phyloP scores from a whole-genome alignment of 2,113 vertebrate genomes.

The Amia ocellicauda region DNA sequence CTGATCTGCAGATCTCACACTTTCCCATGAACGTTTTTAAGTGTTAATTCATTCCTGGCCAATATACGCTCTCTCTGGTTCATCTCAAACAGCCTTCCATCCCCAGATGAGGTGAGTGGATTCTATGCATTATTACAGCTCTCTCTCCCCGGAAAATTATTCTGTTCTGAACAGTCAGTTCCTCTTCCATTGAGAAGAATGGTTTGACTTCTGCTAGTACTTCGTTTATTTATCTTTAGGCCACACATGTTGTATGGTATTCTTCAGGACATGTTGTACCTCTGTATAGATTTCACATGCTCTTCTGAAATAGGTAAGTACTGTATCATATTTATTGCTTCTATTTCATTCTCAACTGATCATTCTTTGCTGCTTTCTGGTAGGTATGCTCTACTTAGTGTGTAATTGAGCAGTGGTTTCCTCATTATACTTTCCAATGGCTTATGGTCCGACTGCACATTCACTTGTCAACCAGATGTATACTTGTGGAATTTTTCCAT shows the following conservation, averaged over 20 bases:
- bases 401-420: slow-evolving; percentile 15
- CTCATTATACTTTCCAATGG: not conserved
- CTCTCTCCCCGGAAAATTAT: slow-evolving; percentile 24
- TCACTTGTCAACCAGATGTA: not conserved
- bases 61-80: slow-evolving; percentile 22
- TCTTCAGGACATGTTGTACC: slow-evolving; percentile 1
- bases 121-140: slow-evolving; percentile 13
- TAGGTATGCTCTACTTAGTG: not conserved
- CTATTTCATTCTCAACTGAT: slow-evolving; percentile 16
- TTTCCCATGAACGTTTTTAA: slow-evolving; percentile 23
- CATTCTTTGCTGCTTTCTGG: slow-evolving; percentile 24
- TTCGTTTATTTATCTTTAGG: slow-evolving; percentile 12
- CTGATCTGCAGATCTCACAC: slow-evolving; percentile 23
- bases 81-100: slow-evolving; percentile 22
- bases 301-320: slow-evolving; percentile 22
- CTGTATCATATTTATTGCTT: slow-evolving; percentile 23
- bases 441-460: slow-evolving; percentile 8
- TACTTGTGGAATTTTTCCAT: slow-evolving; percentile 9
- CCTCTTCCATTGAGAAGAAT: slow-evolving; percentile 7
- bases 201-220: not conserved
- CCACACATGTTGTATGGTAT: slow-evolving; percentile 15
- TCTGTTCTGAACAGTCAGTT: slow-evolving; percentile 19
- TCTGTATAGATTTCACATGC: not conserved
- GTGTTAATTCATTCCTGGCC: slow-evolving; percentile 22
- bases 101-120: slow-evolving; percentile 22